A percentile compares a stretch with the other conserved stretches of the same genome.
Conservation (phyloP, 2,888 invertebrate species). For the Acrobasis suavella region DNA sequence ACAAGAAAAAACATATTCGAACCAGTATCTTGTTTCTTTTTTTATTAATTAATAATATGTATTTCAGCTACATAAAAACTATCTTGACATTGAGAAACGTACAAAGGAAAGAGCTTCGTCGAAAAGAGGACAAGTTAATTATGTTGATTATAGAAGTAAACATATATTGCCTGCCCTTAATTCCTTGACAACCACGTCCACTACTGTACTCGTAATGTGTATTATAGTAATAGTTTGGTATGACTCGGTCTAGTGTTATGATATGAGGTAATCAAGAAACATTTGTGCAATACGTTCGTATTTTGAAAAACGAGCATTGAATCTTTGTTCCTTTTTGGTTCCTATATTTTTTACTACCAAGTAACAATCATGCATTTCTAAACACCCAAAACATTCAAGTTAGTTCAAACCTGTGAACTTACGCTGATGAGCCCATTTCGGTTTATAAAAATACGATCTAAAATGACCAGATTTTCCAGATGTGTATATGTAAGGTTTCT, state of each 20-base stretch:
- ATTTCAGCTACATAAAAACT: no score
- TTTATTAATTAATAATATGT: no score
- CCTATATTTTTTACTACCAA: neutral
- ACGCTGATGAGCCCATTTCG: neutral
- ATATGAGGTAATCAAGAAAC: slow-evolving; percentile 14
- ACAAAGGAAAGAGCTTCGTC: no score
- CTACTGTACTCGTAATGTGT: neutral
- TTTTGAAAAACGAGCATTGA: neutral
- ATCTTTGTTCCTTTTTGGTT: neutral
- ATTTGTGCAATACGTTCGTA: neutral
- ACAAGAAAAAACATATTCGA: no score
- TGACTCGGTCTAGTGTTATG: slow-evolving; percentile 7
- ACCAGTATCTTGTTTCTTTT: no score
- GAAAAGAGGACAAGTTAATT: no score
- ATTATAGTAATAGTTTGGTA: neutral
- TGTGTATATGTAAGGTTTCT: no score
- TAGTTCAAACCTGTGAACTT: neutral
- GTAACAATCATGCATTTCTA: slow-evolving; percentile 5
- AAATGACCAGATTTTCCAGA: neutral
- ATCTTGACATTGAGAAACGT: no score
- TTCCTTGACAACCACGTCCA: no score
- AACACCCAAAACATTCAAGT: neutral
- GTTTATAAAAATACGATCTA: neutral
- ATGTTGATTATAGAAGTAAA: no score
- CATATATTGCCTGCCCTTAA: no score